phyloP scores from a whole-genome alignment of 2,888 invertebrate species.

The Tenthredo livida region DNA sequence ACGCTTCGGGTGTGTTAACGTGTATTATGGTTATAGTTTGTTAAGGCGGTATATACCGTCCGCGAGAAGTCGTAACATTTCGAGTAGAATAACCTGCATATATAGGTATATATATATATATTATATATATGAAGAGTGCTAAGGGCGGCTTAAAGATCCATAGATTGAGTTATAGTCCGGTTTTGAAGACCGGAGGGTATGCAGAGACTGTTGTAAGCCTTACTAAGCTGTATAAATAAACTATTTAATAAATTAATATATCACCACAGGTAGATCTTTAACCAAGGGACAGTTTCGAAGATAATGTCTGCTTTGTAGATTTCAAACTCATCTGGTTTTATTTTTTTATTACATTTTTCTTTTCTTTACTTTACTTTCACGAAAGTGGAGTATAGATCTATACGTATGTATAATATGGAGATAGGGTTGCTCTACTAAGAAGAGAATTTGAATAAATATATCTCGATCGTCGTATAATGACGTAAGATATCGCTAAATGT shows the following conservation, averaged over 20 bases:
- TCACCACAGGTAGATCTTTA: conserved; percentile 63
- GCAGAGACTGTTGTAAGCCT: conserved; percentile 63
- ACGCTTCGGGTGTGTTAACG: not conserved
- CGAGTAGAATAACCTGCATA: conserved; percentile 20
- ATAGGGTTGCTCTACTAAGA: not conserved
- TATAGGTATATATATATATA: too few species aligned
- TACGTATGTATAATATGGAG: too few species aligned
- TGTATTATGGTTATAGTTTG: conserved; percentile 9
- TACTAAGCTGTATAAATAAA: conserved; percentile 69
- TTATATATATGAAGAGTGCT: conserved; percentile 58
- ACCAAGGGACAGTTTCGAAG: not conserved
- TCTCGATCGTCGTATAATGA: conserved; percentile 45
- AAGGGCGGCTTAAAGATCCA: conserved; percentile 58
- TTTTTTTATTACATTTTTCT: conserved; percentile 66
- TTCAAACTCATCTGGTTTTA: conserved; percentile 22
- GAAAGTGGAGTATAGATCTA: not conserved
- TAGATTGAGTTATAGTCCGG: conserved; percentile 70
- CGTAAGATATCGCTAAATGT: not conserved
- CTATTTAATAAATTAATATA: conserved; percentile 75
- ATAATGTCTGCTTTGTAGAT: not conserved
- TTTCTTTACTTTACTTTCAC: not conserved
- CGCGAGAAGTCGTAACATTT: conserved; percentile 19
- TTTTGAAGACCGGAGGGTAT: conserved; percentile 58
- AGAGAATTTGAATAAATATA: conserved; percentile 69
- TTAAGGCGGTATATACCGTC: not conserved